Base-by-base conservation (phyloP, 2,888 invertebrate genomes). In the Thecophora atra region DNA sequence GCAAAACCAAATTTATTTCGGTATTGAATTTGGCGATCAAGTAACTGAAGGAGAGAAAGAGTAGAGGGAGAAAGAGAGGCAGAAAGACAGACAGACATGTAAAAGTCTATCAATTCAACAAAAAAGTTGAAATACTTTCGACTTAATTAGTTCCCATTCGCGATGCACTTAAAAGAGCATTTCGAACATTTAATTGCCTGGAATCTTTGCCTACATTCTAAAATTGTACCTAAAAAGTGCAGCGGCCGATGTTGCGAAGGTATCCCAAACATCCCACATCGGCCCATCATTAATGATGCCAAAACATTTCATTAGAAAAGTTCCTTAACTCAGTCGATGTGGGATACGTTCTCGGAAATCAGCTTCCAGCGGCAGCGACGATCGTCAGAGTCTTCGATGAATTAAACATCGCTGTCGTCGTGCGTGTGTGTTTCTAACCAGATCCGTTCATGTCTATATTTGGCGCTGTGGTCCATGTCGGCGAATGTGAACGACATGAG, bases 271-370 rank as follows among this genome's bases (percentile, higher is more conserved):
- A 15, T 47, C 47, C 47, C 47, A 47, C n/a, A 11, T 8, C 47
- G 8, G n/a, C 7, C 58, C 24, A 58, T 64, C 64, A 64, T 64
- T 64, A 64, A 21, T 24, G 60, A 60, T 60, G 26, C 60, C 30
- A 15, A 56, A 56, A 42, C 56, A 56, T n/a, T 67, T 67, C 67
- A 67, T 56, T 67, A 56, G 54, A 67, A 67, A 67, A 28, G 54
- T 28, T 51, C 51, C 51, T 4, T n/a, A 17, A 26, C n/a, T 21
- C 28, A 67, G n/a, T n/a, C n/a, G n/a, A n/a, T 56, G 67, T 56
- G 67, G 67, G 67, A 67, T 56, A 37, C 54, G n/a, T 67, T 67
- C 67, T 67, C 37, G 67, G 67, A 67, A 67, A 67, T 67, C 67
- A 54, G 67, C 37, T n/a, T 13, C 42, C 44, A 64, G 47, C 44